phyloP scores from a whole-genome alignment of 2,113 vertebrate species.

The Girardinichthys multiradiatus region DNA sequence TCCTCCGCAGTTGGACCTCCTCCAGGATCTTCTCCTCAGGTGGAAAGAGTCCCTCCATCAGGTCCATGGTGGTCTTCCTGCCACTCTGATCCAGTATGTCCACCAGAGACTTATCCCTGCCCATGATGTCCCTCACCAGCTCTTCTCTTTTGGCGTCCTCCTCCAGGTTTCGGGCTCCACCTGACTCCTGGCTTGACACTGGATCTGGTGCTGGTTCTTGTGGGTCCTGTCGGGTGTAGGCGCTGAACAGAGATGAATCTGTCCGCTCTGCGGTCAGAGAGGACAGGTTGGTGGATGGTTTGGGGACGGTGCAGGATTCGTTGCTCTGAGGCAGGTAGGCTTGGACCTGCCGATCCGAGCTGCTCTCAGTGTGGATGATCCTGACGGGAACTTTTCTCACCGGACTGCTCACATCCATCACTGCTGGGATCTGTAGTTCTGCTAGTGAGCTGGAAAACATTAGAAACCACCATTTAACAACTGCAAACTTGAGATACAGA shows the following conservation, averaged over 20 bases:
- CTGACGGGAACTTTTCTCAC: slow-evolving; percentile 88
- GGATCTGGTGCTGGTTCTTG: not conserved
- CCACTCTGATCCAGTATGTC: slow-evolving; percentile 91
- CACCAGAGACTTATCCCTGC: slow-evolving; percentile 89
- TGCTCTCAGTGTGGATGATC: slow-evolving; percentile 85
- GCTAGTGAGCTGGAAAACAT: slow-evolving; percentile 56
- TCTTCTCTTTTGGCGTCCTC: slow-evolving; percentile 92
- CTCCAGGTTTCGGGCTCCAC: slow-evolving; percentile 48
- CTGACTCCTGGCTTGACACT: not conserved
- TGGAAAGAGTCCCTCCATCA: slow-evolving; percentile 95
- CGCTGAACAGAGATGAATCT: slow-evolving; percentile 82
- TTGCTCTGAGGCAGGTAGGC: slow-evolving; percentile 78
- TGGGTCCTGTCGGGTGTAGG: slow-evolving; percentile 75
- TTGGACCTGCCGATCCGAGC: slow-evolving; percentile 78
- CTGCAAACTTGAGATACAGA: too few relatives aligned
- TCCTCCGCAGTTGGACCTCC: slow-evolving; percentile 86
- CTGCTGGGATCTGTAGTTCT: slow-evolving; percentile 33
- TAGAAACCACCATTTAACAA: too few relatives aligned
- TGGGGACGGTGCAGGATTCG: slow-evolving; percentile 54
- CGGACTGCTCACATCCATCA: slow-evolving; percentile 75
- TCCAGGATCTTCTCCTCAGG: slow-evolving; percentile 87
- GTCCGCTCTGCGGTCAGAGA: slow-evolving; percentile 69
- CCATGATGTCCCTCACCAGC: slow-evolving; percentile 90
- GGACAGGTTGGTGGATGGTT: slow-evolving; percentile 67
- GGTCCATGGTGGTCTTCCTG: slow-evolving; percentile 93